Base-by-base conservation (phyloP, 2,113 vertebrate genomes). In the cat (Felis catus) region DNA sequence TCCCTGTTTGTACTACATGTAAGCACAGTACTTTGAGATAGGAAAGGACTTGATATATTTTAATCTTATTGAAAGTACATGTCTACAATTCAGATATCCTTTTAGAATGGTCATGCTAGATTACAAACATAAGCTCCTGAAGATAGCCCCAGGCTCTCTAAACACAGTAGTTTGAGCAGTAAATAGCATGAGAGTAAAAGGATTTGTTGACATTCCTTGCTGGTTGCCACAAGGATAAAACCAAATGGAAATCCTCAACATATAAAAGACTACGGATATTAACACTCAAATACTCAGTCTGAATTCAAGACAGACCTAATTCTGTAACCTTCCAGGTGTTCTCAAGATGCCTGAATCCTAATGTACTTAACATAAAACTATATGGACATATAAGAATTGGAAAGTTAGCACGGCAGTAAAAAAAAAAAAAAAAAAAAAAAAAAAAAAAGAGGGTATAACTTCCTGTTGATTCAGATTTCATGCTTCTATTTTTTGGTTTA, bases 181-280 rank as follows among this genome's bases (percentile, higher is more conserved):
- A 92, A 94, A 96, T 27, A 95, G 45, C 41, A 87, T 39, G 95
- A 25, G 7, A 94, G 55, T 53, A 94, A 94, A 83, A 29, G 16
- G 12, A 85, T 92, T 95, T 97, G 36, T 88, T 96, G 74, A 84
- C 10, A 95, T 97, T 92, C 29, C 6, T 13, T 85, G 55, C 29
- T 11, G 87, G 94, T 66, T 83, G 81, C 41, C 92, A 45, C 48
- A 97, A n/a, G 27, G 36, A 31, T 70, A 97, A 90, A 96, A 3
- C 6, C 25, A 93, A 97, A 91, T 27, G 86, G 63, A 87, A 93
- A 81, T 78, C 4, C 85, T 95, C 65, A 74, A 16, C 51, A 55
- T 78, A 48, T 55, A 96, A 97, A 97, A 39, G 36, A 48, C 66
- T 4, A 71, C 48, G 36, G 27, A 82, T 63, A 87, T 93, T 94